A percentile compares a stretch with the other conserved stretches of the same genome.
These are phyloP conservation scores for Spheniscus mendiculus DNA, from an alignment of 2,113 vertebrate genomes.

Conservation along the genomic window DNA sequence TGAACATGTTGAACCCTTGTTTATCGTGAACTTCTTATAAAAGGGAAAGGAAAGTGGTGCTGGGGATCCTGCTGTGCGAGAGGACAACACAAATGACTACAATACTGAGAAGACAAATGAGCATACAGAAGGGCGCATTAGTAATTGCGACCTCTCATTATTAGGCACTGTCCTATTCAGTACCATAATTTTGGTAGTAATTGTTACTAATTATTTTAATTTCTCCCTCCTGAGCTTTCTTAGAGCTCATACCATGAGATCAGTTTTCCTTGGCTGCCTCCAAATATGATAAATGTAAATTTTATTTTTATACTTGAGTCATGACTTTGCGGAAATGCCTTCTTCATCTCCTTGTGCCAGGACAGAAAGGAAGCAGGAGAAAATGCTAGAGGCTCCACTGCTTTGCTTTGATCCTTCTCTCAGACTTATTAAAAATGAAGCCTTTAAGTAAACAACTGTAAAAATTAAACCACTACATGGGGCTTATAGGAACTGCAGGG, in stretches of 20 bases:
- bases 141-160: constrained; percentile 15
- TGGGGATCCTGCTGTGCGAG: neutral
- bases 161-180: constrained; percentile 7
- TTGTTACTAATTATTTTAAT: constrained; percentile 56
- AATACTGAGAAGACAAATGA: constrained; percentile 34
- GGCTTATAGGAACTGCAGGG: neutral
- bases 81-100: constrained; percentile 14
- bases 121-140: neutral
- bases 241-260: neutral
- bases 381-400: neutral
- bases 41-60: neutral
- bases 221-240: constrained; percentile 23
- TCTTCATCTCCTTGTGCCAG: neutral
- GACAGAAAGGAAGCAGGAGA: neutral
- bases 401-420: constrained; percentile 25
- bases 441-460: constrained; percentile 23
- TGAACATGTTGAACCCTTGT: neutral
- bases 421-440: constrained; percentile 5
- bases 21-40: neutral
- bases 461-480: neutral
- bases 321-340: neutral
- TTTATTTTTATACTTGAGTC: constrained; percentile 23
- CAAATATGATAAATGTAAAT: constrained; percentile 29
- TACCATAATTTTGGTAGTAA: constrained; percentile 31
- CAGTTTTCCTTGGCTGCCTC: constrained; percentile 15